Evolutionary conservation across 2,888 invertebrate genomes (phyloP).

Genomic region (Noctua fimbriata): DNA sequence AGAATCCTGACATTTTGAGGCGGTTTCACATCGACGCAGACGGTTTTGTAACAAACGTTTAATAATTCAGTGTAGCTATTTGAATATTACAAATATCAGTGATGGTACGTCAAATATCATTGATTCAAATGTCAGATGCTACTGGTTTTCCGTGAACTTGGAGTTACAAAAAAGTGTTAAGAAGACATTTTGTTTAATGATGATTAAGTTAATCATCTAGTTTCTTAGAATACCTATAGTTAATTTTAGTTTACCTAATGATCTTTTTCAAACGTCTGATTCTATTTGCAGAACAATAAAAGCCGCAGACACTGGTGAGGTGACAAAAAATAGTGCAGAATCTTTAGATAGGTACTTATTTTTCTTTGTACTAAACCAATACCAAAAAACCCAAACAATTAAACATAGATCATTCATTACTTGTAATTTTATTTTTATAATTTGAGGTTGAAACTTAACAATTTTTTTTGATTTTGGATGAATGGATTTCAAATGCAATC

Average conservation of each 20-base stretch:
- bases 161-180: slow-evolving; percentile 44
- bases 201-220: slow-evolving; percentile 18
- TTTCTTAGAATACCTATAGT: slow-evolving; percentile 16
- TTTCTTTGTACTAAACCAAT: not conserved
- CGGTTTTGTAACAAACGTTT: slow-evolving; percentile 57
- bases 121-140: slow-evolving; percentile 56
- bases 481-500: not conserved
- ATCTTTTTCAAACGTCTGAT: slow-evolving; percentile 3
- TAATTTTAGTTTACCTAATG: slow-evolving; percentile 28
- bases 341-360: not conserved
- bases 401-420: not conserved
- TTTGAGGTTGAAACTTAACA: too few species aligned
- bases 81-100: slow-evolving; percentile 56
- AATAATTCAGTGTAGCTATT: slow-evolving; percentile 60
- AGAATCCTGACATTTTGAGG: slow-evolving; percentile 64
- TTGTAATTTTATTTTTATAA: not conserved
- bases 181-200: slow-evolving; percentile 32
- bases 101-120: slow-evolving; percentile 38
- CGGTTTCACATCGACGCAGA: slow-evolving; percentile 49
- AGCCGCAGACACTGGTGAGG: not conserved
- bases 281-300: slow-evolving; percentile 1
- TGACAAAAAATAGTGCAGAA: slow-evolving; percentile 15
- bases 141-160: slow-evolving; percentile 53
- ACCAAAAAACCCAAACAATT: not conserved
- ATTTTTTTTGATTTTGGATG: not conserved